Conservation (phyloP, 2,797 vertebrate genomes). For the Sylvilagus floridanus region DNA sequence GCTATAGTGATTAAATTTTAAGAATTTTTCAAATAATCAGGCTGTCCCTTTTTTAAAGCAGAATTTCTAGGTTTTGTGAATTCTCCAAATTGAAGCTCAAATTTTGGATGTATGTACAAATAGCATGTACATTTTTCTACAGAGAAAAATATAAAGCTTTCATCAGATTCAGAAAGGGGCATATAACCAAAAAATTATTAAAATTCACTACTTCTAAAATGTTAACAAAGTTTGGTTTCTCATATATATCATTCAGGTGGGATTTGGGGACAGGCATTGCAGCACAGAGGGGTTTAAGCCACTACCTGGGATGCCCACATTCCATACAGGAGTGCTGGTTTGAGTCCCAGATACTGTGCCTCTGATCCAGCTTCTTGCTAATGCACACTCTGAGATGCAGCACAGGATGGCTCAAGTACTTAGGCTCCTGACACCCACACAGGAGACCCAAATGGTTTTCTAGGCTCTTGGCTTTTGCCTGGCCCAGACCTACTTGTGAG, state of each 20-base stretch:
- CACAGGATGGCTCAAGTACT: no score
- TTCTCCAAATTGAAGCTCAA: slow-evolving; percentile 29
- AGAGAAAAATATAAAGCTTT: slow-evolving; percentile 41
- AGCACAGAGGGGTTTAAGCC: no score
- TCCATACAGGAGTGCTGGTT: no score
- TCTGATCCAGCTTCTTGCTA: no score
- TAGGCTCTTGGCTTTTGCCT: no score
- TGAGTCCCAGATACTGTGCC: no score
- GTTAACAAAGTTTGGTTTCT: slow-evolving; percentile 37
- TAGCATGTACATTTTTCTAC: not conserved
- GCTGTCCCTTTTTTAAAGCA: not conserved
- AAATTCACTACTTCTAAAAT: slow-evolving; percentile 35
- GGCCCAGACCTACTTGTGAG: no score
- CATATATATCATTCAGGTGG: not conserved
- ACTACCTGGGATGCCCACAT: no score
- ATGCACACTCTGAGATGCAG: no score
- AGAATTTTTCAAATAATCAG: slow-evolving; percentile 37
- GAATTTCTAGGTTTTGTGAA: not conserved
- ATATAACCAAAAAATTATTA: not conserved
- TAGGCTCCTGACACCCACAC: no score
- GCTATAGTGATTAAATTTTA: not conserved
- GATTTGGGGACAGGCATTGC: no score
- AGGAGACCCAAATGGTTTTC: no score
- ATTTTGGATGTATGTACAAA: not conserved
- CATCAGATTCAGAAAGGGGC: not conserved